Evolutionary conservation across 2,797 vertebrate genomes (phyloP), one percentile per base, ranked within the genome.

Genomic region (Acanthurus tractus): DNA sequence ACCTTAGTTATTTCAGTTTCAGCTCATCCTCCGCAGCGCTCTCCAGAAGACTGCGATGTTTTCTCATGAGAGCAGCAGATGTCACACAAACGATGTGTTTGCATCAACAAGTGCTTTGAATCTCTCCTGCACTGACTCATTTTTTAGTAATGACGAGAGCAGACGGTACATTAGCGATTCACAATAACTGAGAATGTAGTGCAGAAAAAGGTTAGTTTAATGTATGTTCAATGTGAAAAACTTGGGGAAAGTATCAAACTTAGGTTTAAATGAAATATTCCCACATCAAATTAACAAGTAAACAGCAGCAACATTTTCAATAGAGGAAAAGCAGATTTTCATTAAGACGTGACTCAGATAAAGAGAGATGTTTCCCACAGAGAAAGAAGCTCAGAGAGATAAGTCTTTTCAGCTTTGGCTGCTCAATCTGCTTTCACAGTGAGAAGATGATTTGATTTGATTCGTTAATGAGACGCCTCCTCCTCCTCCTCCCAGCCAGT

Each of bases 71-170:
- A 72, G 22, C 48, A 8, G 23, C 1, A 40, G 40, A 53, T 74
- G 65, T 83, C 64, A 63, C 78, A 73, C 76, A 48, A 74, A 78
- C 40, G 38, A 65, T 25, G 44, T 46, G 5, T 62, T 78, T 55
- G 8, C 29, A 34, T 34, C 65, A 59, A 63, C 8, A 1, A 44
- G 18, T n/a, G 15, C 34, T 59, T 53, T 55, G 68, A 76, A 61
- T 48, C 44, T 48, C 40, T 17, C 34, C 52, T 45, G 29, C 38
- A 40, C 22, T 12, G 10, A 72, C 58, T 70, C 74, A 15, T 78
- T 86, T 66, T 78, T 86, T 86, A 80, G 66, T 62, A 61, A 74
- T 8, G 25, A 56, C 40, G 52, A 68, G 46, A 67, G 66, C 0
- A 79, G 56, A 38, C 42, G 6, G 40, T n/a, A 8, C 45, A 48